phyloP scores from a whole-genome alignment of 2,888 invertebrate species.

The Coenonympha glycerion region DNA sequence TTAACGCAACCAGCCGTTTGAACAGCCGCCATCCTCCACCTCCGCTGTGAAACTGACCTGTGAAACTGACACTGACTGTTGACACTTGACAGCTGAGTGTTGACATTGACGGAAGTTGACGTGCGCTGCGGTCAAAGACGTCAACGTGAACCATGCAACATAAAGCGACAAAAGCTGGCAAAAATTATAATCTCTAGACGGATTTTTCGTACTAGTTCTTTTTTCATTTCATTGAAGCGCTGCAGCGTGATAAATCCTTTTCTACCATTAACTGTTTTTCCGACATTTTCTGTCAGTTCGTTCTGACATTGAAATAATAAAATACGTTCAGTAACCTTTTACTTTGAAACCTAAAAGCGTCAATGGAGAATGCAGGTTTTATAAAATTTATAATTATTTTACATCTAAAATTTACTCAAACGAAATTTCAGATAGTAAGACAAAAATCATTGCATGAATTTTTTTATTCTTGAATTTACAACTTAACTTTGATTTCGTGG shows the following conservation, averaged over 20 bases:
- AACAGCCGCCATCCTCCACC: slow-evolving; percentile 48
- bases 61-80: neutral
- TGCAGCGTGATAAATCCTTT: neutral
- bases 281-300: slow-evolving; percentile 11
- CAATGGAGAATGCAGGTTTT: too few species aligned
- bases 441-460: too few species aligned
- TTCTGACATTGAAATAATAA: slow-evolving; percentile 5
- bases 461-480: too few species aligned
- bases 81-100: neutral
- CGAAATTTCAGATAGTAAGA: too few species aligned
- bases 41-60: neutral
- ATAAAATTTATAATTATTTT: neutral
- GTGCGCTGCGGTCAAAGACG: too few species aligned
- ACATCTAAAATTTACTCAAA: too few species aligned
- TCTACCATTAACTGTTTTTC: slow-evolving; percentile 23
- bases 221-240: neutral
- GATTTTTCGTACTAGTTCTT: neutral
- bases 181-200: neutral
- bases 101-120: neutral
- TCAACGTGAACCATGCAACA: too few species aligned
- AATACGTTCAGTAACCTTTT: neutral
- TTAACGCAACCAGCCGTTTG: slow-evolving; percentile 38
- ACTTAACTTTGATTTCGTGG: too few species aligned
- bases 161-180: neutral
- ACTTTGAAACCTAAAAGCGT: too few species aligned